Base-by-base conservation (phyloP, 2,888 invertebrate species). In the Periphyllus acericola region DNA sequence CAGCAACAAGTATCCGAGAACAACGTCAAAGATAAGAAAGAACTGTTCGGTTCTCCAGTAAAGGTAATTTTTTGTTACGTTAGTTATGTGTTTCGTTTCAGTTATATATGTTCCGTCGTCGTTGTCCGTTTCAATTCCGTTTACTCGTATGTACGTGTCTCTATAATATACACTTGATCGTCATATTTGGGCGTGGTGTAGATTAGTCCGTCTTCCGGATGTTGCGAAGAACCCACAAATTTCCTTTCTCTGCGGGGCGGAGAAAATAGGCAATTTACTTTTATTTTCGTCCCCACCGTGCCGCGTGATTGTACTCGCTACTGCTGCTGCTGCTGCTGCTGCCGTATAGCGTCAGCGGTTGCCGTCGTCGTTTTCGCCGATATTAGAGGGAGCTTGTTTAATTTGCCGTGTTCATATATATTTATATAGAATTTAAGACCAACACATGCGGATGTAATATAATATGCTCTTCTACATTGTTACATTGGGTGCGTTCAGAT, bases 1-100 rank as follows among this genome's bases (percentile, higher is more conserved):
- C 95, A 94, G 92, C 95, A 94, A 93, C 87, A 87, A 87, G 87
- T 87, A 75, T 87, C 87, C 11, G 87, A 87, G 32, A 87, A 87
- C 74, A 81, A 87, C 46, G 87, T 87, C 21, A 87, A 87, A 66
- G 87, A 87, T 66, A 87, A 87, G 32, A 87, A 87, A 81, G 87
- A 87, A 66, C 46, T 87, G 66, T 87, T 87, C 46, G 87, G 87
- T 1, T 87, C 87, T 25, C 87, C 87, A 74, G 87, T 87, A 60
- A 87, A 87, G 87, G 87, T 87, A 80, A 46, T n/a, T 68, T 66
- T 40, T 80, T n/a, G 29, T 86, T 72, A 40, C 55, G 8, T 74
- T 52, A 52, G 34, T 19, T 40, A 68, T 80, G 14, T 60, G 80
- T 66, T 80, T 60, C 6, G 6, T 52, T 46, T 46, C 29, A 29